Evolutionary conservation across 2,797 vertebrate genomes (phyloP), one percentile per base, ranked within the genome.

Genomic region (Phoebastria nigripes): DNA sequence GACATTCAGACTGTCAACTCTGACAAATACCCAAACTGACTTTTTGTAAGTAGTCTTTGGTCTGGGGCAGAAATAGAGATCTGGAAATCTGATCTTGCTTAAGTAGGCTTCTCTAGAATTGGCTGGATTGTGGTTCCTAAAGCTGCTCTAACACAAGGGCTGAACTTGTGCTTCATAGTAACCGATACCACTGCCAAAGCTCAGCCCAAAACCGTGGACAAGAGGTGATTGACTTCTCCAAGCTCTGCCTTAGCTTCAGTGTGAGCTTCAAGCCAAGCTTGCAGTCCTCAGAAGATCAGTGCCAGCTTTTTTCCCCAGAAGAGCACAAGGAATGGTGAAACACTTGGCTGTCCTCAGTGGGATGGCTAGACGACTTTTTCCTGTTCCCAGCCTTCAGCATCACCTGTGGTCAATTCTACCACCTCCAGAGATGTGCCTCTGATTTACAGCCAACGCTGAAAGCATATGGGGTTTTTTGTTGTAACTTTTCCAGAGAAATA

Each of bases 381-480:
- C 4, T 29, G 2, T 63, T 87, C 44, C 39, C 59, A 62, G 22
- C 19, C 6, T 24, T 28, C 2, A 2, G 39, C 47, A 41, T 54
- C 67, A 21, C 67, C 42, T 49, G 33, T 44, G 82, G 37, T 33
- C 2, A 0, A 0, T 41, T 71, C 49, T 31, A 5, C 51, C 28
- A 1, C 39, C 54, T 81, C 69, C 33, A 24, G 52, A 62, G 42
- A 42, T 16, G 20, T 51, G 47, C 47, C 29, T 51, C 66, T 35
- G 31, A 15, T 20, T 58, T 61, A 44, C 28, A 76, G 35, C 33
- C 37, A 44, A 2, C 2, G 2, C 28, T 44, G 54, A 37, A 54
- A 74, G 35, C 2, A 1, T 8, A 4, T 0, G 42, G 16, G 10
- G 0, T 4, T 13, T 5, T 35, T 21, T 73, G 16, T 81, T 70